phyloP scores from a whole-genome alignment of 2,113 vertebrate genomes.

The Dicrurus megarhynchus region DNA sequence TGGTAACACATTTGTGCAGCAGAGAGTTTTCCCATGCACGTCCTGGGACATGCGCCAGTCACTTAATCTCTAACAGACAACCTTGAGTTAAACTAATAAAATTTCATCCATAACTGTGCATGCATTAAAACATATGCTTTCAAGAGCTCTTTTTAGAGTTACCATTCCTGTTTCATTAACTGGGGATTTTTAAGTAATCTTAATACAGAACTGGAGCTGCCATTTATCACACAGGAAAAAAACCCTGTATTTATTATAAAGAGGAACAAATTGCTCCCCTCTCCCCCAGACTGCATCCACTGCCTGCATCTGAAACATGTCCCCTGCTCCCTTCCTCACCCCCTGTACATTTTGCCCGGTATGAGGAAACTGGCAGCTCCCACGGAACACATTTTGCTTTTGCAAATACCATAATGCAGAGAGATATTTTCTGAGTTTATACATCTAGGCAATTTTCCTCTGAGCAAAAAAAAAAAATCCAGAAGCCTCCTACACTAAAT shows the following conservation, averaged over 20 bases:
- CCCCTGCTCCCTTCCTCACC: background rate
- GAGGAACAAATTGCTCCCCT: background rate
- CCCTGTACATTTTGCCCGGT: background rate
- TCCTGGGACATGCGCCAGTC: background rate
- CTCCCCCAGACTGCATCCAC: background rate
- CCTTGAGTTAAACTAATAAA: background rate
- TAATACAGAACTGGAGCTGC: background rate
- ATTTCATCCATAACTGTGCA: background rate
- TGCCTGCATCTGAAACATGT: background rate
- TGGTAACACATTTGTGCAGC: background rate
- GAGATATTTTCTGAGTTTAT: constrained; percentile 27
- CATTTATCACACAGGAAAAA: background rate
- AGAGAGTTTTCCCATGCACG: background rate
- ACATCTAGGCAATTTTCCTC: constrained; percentile 29
- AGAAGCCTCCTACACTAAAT: constrained; percentile 44
- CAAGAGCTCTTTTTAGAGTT: background rate
- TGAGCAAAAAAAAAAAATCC: background rate
- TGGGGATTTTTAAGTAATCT: background rate
- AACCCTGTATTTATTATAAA: background rate
- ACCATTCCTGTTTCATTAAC: background rate
- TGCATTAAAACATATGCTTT: background rate
- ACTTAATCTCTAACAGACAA: background rate
- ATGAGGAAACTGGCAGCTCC: background rate
- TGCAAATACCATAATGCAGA: constrained; percentile 32
- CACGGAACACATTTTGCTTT: constrained; percentile 23